Percentiles rank a stretch among this genome's conserved stretches.
Conservation (phyloP, 1,140 invertebrate genomes). For the Teleopsis dalmanni region DNA sequence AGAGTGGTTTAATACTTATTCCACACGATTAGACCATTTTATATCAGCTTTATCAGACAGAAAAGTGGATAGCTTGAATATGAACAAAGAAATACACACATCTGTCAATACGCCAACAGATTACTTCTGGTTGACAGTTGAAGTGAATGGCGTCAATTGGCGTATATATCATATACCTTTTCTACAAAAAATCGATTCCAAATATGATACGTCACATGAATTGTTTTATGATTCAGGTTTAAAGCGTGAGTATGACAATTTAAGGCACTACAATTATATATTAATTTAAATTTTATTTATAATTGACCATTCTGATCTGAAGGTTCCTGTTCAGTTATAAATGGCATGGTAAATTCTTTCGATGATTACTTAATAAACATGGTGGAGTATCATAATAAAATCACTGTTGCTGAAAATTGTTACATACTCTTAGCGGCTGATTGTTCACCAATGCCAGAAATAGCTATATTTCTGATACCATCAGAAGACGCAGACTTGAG, state of each 20-base stretch:
- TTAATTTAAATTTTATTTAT: background rate
- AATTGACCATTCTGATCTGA: background rate
- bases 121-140: slow-evolving; percentile 33
- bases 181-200: slow-evolving; percentile 36
- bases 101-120: slow-evolving; percentile 34
- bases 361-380: slow-evolving; percentile 38
- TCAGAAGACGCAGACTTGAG: slow-evolving; percentile 13
- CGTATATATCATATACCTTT: slow-evolving; percentile 41
- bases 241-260: slow-evolving; percentile 18
- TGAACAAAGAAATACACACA: slow-evolving; percentile 34
- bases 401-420: slow-evolving; percentile 22
- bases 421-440: slow-evolving; percentile 34
- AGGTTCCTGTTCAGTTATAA: slow-evolving; percentile 38
- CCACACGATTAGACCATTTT: slow-evolving; percentile 35
- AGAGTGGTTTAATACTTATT: slow-evolving; percentile 40
- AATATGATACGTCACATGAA: slow-evolving; percentile 39
- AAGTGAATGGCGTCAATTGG: slow-evolving; percentile 36
- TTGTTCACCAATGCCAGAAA: slow-evolving; percentile 28
- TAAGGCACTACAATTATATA: background rate
- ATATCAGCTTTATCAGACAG: slow-evolving; percentile 33
- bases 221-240: slow-evolving; percentile 34
- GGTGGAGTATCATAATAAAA: slow-evolving; percentile 17
- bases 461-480: slow-evolving; percentile 34
- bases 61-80: slow-evolving; percentile 34
- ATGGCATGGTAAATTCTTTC: slow-evolving; percentile 38